Percentiles rank a stretch among this genome's conserved stretches.
phyloP scores from a whole-genome alignment of 2,113 vertebrate genomes.

The Mormyrus lacerda region DNA sequence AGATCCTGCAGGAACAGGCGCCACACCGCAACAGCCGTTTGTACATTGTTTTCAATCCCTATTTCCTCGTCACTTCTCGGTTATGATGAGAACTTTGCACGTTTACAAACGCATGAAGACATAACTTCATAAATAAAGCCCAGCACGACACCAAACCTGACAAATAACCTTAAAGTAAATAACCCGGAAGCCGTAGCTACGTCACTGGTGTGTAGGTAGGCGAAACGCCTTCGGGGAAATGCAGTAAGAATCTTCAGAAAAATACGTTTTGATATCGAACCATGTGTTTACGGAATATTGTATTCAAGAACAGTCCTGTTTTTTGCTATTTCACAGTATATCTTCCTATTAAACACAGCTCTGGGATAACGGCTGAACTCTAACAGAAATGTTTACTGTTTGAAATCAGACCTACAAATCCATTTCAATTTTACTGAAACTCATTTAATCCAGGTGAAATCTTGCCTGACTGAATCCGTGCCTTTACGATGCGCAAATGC shows the following conservation, averaged over 20 bases:
- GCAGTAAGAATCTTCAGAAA: background rate
- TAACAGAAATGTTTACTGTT: background rate
- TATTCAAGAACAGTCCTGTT: background rate
- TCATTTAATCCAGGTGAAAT: background rate
- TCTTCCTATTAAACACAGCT: background rate
- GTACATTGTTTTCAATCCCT: background rate
- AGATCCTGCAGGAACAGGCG: background rate
- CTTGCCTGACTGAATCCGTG: background rate
- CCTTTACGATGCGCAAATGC: background rate
- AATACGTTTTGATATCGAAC: background rate
- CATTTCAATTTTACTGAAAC: background rate
- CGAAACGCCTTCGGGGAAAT: background rate
- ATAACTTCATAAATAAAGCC: background rate
- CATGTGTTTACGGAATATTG: background rate
- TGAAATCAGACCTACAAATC: background rate
- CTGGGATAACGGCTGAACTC: background rate
- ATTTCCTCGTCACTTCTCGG: background rate
- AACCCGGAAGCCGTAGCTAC: background rate
- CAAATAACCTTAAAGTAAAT: background rate
- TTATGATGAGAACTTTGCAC: background rate
- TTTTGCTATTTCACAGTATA: background rate
- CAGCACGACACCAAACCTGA: background rate
- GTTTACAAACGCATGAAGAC: background rate
- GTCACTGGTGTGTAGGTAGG: background rate
- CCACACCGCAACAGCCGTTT: background rate